Base-by-base conservation (phyloP, 2,888 invertebrate species). In the Polietes domitor region DNA sequence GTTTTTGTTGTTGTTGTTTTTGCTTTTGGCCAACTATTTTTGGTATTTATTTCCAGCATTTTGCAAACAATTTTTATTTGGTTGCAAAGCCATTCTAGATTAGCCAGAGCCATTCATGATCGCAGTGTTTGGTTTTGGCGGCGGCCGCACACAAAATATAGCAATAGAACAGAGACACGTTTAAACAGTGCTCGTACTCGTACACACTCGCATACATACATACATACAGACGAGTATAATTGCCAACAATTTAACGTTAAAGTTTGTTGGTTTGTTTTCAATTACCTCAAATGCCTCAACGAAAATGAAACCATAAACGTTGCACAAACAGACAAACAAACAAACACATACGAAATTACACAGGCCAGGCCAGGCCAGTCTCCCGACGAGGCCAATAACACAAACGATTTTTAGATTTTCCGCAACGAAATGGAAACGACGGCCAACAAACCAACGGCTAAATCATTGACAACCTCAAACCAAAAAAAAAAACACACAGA, bases 201-300 rank as follows among this genome's bases (percentile, higher is more conserved):
- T n/a, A n/a, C n/a, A n/a, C n/a, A n/a, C n/a, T n/a, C n/a, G n/a
- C n/a, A n/a, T n/a, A n/a, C n/a, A n/a, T n/a, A n/a, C n/a, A n/a
- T n/a, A n/a, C n/a, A n/a, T n/a, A n/a, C n/a, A n/a, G n/a, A n/a
- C n/a, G n/a, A n/a, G n/a, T 79, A 81, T 84, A 81, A 81, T 84
- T 84, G 84, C 81, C 68, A 24, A 81, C 76, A 68, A 73, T 81
- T 76, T 53, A 68, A 68, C 9, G 43, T 68, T 68, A 43, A 68
- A 68, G 68, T 68, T 68, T 68, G 43, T 68, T 68, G 43, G 68
- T 21, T 68, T 24, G 68, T 68, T 43, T 68, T 68, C 68, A 68
- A 68, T 68, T 68, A 68, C 68, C 68, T 68, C 41, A 65, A 43
- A 41, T 68, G 43, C 43, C 68, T 43, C 68, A 68, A 68, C 43